phyloP scores from a whole-genome alignment of 2,797 vertebrate genomes.

The Cetoscarus ocellatus region DNA sequence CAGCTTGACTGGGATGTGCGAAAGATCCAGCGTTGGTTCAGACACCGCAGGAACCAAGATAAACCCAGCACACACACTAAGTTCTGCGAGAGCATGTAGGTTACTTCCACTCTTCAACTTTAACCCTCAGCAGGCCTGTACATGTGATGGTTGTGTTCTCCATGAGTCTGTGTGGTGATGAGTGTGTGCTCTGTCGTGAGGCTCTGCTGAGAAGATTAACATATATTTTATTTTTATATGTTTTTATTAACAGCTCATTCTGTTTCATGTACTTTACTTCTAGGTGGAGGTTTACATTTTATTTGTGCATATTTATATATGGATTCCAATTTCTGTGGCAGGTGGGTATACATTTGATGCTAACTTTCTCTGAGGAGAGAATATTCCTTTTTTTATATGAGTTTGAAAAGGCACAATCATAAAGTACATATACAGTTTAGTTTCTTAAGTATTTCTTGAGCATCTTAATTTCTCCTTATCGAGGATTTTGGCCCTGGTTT shows the following conservation, averaged over 20 bases:
- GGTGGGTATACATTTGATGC: slow-evolving; percentile 85
- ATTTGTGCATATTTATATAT: slow-evolving; percentile 93
- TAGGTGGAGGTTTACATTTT: slow-evolving; percentile 99
- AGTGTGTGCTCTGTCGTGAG: background rate
- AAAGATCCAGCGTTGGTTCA: slow-evolving; percentile 97
- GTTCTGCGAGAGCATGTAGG: slow-evolving; percentile 99
- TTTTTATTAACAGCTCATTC: background rate
- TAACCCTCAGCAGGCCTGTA: slow-evolving; percentile 22
- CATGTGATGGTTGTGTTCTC: slow-evolving; percentile 7
- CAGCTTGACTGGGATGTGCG: slow-evolving; percentile 97
- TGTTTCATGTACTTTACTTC: slow-evolving; percentile 28
- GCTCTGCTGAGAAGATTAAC: background rate
- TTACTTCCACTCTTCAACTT: slow-evolving; percentile 6
- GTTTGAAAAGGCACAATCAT: too few species aligned
- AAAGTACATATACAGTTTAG: too few species aligned
- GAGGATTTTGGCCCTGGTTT: too few species aligned
- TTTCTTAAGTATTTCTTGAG: too few species aligned
- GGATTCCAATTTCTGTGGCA: slow-evolving; percentile 94
- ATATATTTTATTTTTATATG: background rate
- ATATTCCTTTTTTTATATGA: too few species aligned
- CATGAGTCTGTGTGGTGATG: background rate
- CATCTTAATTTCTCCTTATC: too few species aligned
- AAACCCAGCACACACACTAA: slow-evolving; percentile 94
- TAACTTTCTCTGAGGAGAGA: background rate
- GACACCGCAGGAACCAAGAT: slow-evolving; percentile 96